Evolutionary conservation across 30 jellyfish, hydroid and myxozoan species (phyloP), one percentile per base, ranked within the genome.

Genomic region (Pseudorhiza aurosa): DNA sequence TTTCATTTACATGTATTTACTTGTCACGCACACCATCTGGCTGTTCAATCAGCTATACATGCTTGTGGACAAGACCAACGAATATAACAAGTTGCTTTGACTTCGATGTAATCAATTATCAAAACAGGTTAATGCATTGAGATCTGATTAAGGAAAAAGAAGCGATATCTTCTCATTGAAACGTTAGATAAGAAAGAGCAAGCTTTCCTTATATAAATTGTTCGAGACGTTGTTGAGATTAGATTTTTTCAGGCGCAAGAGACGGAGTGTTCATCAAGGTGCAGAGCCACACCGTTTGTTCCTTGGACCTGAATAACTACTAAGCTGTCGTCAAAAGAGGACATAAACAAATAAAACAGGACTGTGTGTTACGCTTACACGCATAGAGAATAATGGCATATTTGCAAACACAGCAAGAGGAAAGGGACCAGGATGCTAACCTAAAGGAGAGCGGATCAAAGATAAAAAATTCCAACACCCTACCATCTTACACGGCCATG

Each of bases 401-500:
- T 32, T 31, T 25, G 15, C 77, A 64, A 33, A 12, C 51, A 14
- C 35, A 64, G 17, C 53, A 59, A 17, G 67, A 40, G 21, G 53
- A 62, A 35, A 29, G 56, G 8, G 57, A 25, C 40, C 81, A 55
- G n/a, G 58, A 28, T 14, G 25, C 51, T 55, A 43, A 37, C 0
- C 21, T n/a, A 72, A 46, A 58, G 15, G 73, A 60, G 21, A 60
- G 58, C 49, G 27, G 72, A 30, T 28, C 47, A 36, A 30, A 24
- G 33, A 64, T 28, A 44, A 46, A 65, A 65, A 68, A 50, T 27
- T 2, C 72, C 22, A 82, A 82, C 27, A 57, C 87, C 24, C 65
- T 85, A 56, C 96, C 96, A 1, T 73, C 90, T 6, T 85, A 85
- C 68, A 85, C 96, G 6, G 85, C 97, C 18, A 88, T 88, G 97